These are phyloP conservation scores for Armadillidium nasatum DNA, from an alignment of 1,140 invertebrate species.

Conservation along the genomic window DNA sequence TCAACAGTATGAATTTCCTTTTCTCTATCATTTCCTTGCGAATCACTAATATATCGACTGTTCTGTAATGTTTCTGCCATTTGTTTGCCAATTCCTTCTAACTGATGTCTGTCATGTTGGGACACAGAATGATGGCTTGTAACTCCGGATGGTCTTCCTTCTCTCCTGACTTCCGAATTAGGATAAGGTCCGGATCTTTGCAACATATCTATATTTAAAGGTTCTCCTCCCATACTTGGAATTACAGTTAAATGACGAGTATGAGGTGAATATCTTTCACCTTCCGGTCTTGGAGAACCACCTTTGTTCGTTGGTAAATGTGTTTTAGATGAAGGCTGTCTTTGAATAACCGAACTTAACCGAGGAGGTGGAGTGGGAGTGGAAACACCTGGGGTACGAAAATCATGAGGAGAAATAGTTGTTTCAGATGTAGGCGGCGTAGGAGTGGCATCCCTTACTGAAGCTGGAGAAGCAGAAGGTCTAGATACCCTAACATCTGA, in stretches of 20 bases:
- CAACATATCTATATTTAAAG: constrained; percentile 18
- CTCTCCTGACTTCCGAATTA: constrained; percentile 24
- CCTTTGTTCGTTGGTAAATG: constrained; percentile 50
- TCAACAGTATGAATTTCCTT: constrained; percentile 3
- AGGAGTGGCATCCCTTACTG: constrained; percentile 41
- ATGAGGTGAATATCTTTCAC: constrained; percentile 32
- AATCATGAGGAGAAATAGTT: constrained; percentile 43
- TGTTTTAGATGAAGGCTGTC: constrained; percentile 52
- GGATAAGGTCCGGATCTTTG: constrained; percentile 23
- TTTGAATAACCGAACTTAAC: constrained; percentile 62
- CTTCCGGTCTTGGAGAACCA: constrained; percentile 44
- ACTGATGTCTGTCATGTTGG: constrained; percentile 30
- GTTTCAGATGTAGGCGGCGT: constrained; percentile 50
- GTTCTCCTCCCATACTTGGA: not conserved
- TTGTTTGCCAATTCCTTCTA: constrained; percentile 32
- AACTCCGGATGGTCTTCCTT: constrained; percentile 26
- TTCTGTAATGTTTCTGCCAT: constrained; percentile 23
- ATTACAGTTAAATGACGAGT: not conserved
- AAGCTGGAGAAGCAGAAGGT: constrained; percentile 43
- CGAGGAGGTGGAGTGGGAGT: constrained; percentile 53
- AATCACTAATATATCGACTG: not conserved
- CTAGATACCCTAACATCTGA: constrained; percentile 28
- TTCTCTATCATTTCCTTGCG: not conserved
- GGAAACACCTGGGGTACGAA: constrained; percentile 54
- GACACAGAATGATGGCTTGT: not conserved